Conservation (phyloP, 1,140 invertebrate genomes). For the Portunus trituberculatus region DNA sequence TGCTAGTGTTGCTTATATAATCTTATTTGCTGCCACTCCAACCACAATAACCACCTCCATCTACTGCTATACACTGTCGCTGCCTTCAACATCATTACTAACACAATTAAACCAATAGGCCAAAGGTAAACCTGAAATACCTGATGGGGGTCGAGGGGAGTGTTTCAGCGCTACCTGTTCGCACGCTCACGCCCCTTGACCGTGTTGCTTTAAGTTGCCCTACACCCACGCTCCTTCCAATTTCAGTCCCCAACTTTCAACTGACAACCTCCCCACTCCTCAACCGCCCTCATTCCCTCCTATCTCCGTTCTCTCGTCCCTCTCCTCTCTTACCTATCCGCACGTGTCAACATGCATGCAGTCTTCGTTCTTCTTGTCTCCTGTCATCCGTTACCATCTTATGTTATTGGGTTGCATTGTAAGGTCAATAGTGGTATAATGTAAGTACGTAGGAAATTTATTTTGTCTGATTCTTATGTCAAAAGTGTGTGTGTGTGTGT, state of each 20-base stretch:
- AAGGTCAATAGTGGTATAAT: too few species aligned
- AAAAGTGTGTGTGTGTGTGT: too few species aligned
- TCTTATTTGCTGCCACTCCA: neutral
- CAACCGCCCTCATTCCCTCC: too few species aligned
- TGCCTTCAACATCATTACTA: neutral
- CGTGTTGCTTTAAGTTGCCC: conserved; percentile 1
- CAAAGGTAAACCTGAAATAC: neutral
- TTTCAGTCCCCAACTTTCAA: neutral
- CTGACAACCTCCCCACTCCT: neutral
- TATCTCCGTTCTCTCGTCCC: neutral
- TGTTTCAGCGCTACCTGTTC: neutral
- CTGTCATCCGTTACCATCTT: too few species aligned
- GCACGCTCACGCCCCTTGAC: neutral
- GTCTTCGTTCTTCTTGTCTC: too few species aligned
- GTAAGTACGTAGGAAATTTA: too few species aligned
- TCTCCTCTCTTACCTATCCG: neutral
- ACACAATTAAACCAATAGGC: neutral
- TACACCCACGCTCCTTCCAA: neutral
- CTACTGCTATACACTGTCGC: neutral
- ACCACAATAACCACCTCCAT: neutral
- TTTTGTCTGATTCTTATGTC: too few species aligned
- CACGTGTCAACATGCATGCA: neutral
- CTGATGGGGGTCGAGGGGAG: neutral
- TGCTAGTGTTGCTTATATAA: neutral
- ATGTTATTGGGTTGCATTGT: too few species aligned